These are phyloP conservation scores for Chloropsis cyanopogon DNA, from an alignment of 2,113 vertebrate genomes.

Conservation along the genomic window DNA sequence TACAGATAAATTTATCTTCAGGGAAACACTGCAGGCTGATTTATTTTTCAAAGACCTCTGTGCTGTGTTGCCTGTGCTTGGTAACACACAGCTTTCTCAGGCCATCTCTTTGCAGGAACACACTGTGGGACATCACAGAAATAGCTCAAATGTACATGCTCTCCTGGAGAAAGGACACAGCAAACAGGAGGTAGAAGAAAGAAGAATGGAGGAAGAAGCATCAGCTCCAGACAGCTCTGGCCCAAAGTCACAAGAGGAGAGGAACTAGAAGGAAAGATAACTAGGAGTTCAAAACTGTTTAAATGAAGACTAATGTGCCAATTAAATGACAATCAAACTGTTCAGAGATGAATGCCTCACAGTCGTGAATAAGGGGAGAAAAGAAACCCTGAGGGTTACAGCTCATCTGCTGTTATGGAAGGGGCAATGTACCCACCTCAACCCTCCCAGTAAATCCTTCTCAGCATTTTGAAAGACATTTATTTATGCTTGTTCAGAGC, in stretches of 20 bases:
- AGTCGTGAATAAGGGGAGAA: neutral
- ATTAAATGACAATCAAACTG: neutral
- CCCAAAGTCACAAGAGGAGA: neutral
- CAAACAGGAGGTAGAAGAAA: neutral
- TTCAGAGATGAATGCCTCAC: neutral
- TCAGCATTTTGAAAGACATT: neutral
- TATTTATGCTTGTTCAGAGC: slow-evolving; percentile 16
- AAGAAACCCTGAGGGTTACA: neutral
- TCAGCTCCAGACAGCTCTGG: neutral
- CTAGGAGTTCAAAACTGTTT: neutral
- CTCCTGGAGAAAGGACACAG: neutral
- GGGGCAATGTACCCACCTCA: neutral
- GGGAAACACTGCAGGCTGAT: neutral
- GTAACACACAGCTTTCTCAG: neutral
- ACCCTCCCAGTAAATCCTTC: neutral
- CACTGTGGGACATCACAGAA: neutral
- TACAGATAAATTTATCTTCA: neutral
- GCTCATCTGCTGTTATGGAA: neutral
- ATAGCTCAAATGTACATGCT: neutral
- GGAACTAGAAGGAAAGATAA: neutral
- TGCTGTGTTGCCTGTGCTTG: neutral
- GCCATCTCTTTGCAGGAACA: neutral
- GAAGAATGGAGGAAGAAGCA: neutral
- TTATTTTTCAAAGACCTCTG: neutral
- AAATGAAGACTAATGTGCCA: neutral